phyloP scores from a whole-genome alignment of 2,888 invertebrate genomes.

The Dynastes grantii region DNA sequence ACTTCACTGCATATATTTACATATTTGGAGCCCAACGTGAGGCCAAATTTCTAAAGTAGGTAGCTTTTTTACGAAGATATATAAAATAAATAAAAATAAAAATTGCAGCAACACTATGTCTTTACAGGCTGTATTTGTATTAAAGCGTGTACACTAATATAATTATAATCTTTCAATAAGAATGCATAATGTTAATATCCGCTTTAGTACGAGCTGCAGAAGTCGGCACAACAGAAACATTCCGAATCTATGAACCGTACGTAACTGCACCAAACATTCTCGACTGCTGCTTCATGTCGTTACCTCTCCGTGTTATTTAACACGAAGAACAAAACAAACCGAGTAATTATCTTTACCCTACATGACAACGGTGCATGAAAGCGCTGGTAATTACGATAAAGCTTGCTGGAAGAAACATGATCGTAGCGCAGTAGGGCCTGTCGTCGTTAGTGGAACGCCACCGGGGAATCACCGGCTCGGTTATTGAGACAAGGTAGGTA shows the following conservation, averaged over 20 bases:
- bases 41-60: too few species aligned
- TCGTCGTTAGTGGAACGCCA: conserved; percentile 26
- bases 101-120: too few species aligned
- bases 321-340: conserved; percentile 52
- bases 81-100: too few species aligned
- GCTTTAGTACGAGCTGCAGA: background rate
- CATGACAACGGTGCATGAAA: conserved; percentile 51
- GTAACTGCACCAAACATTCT: conserved; percentile 20
- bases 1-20: too few species aligned
- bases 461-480: conserved; percentile 39
- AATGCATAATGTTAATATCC: background rate
- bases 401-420: conserved; percentile 30
- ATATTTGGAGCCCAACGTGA: too few species aligned
- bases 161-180: background rate
- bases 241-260: conserved; percentile 23
- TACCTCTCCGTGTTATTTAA: conserved; percentile 38
- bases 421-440: conserved; percentile 16
- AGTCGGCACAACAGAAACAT: background rate
- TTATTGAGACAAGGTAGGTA: conserved; percentile 28
- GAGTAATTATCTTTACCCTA: conserved; percentile 55
- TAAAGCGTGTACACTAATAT: too few species aligned
- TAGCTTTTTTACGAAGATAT: too few species aligned
- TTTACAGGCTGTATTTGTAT: too few species aligned
- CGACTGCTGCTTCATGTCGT: conserved; percentile 31
- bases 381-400: conserved; percentile 51